phyloP scores from a whole-genome alignment of 2,888 invertebrate species.

The Arctia plantaginis region DNA sequence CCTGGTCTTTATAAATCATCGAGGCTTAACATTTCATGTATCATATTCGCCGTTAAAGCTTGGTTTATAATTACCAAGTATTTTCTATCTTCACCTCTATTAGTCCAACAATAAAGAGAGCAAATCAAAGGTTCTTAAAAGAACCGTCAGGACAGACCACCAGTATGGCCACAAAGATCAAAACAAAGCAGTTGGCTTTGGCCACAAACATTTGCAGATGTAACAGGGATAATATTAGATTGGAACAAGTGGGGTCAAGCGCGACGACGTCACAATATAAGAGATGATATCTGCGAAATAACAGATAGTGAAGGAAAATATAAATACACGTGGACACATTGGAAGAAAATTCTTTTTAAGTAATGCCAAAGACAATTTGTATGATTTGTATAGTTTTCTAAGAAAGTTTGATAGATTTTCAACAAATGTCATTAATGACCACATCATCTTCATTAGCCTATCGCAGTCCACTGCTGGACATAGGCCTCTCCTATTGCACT shows the following conservation, averaged over 20 bases:
- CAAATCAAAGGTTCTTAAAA: not conserved
- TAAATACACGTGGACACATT: slow-evolving; percentile 40
- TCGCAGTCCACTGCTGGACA: no score
- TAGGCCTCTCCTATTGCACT: no score
- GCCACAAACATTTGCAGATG: slow-evolving; percentile 57
- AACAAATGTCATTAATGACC: no score
- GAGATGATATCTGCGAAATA: slow-evolving; percentile 68
- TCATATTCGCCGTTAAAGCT: not conserved
- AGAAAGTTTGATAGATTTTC: not conserved
- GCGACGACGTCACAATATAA: slow-evolving; percentile 67
- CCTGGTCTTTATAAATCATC: not conserved
- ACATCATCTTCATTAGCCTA: no score
- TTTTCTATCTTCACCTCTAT: not conserved
- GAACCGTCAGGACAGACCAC: not conserved
- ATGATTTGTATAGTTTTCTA: not conserved
- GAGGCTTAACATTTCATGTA: not conserved
- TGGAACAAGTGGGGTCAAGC: slow-evolving; percentile 81
- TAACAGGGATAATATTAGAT: slow-evolving; percentile 74
- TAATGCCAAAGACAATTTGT: not conserved
- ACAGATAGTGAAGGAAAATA: slow-evolving; percentile 49
- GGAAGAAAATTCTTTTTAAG: slow-evolving; percentile 34
- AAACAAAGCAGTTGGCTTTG: slow-evolving; percentile 25
- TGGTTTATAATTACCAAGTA: not conserved
- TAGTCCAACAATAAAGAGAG: not conserved
- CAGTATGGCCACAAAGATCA: not conserved